phyloP scores from a whole-genome alignment of 2,797 vertebrate genomes.

The Diceros bicornis region DNA sequence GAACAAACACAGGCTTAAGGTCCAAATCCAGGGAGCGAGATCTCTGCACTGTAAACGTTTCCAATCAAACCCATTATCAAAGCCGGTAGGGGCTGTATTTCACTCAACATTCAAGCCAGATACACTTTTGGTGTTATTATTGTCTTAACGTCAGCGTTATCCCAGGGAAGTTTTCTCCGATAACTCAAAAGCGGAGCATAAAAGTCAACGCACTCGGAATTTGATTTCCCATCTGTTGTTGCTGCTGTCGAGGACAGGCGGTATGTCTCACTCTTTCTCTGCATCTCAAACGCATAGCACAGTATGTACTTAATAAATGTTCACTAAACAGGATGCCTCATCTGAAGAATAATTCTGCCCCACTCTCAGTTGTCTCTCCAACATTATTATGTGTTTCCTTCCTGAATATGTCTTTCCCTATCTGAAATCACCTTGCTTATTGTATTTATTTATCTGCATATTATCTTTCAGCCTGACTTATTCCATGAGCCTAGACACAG shows the following conservation, averaged over 20 bases:
- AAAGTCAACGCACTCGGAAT: neutral
- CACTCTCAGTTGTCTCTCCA: neutral
- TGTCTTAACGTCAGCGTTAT: neutral
- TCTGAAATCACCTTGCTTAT: neutral
- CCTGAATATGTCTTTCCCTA: neutral
- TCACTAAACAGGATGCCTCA: neutral
- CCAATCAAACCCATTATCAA: neutral
- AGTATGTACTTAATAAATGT: neutral
- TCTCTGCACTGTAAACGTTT: neutral
- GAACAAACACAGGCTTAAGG: slow-evolving; percentile 46
- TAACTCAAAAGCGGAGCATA: neutral
- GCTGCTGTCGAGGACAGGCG: neutral
- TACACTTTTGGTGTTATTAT: neutral
- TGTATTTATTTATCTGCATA: neutral
- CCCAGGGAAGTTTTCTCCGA: neutral
- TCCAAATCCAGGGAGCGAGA: neutral
- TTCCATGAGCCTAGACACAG: neutral
- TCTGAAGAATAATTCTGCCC: neutral
- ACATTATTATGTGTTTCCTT: neutral
- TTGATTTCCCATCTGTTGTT: neutral
- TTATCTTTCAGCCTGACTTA: neutral
- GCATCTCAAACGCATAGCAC: neutral
- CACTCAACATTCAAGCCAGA: neutral
- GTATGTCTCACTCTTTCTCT: neutral
- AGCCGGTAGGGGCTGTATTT: neutral